These are phyloP conservation scores for Omphaloscelis lunosa DNA, from an alignment of 2,888 invertebrate species.

Conservation along the genomic window DNA sequence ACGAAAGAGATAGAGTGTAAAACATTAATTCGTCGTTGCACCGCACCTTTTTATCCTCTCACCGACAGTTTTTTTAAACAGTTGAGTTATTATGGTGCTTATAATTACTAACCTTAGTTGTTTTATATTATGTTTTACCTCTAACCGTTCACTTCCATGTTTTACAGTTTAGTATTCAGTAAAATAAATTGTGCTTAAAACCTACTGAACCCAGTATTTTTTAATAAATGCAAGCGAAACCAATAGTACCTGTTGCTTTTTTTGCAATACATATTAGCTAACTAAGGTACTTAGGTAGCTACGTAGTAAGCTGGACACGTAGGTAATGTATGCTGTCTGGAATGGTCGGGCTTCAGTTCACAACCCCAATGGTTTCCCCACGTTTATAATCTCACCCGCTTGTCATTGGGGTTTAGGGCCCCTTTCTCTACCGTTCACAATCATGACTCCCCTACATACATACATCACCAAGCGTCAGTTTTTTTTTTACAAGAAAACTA, in stretches of 20 bases:
- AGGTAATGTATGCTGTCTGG: background rate
- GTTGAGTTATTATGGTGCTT: slow-evolving; percentile 6
- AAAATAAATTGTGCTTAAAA: background rate
- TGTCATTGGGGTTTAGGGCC: slow-evolving; percentile 31
- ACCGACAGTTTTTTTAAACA: slow-evolving; percentile 49
- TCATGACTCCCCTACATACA: slow-evolving; percentile 6
- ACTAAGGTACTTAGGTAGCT: background rate
- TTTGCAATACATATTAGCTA: background rate
- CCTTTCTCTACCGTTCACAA: slow-evolving; percentile 12
- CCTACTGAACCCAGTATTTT: background rate
- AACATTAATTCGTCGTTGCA: slow-evolving; percentile 64
- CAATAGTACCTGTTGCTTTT: background rate
- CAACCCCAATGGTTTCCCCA: slow-evolving; percentile 32
- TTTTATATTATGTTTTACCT: slow-evolving; percentile 25
- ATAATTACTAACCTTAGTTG: slow-evolving; percentile 17
- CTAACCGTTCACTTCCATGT: slow-evolving; percentile 26
- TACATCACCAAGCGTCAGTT: background rate
- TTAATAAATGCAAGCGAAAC: background rate
- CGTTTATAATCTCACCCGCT: slow-evolving; percentile 37
- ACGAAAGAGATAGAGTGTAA: slow-evolving; percentile 68
- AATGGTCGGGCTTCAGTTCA: slow-evolving; percentile 33
- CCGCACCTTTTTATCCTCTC: slow-evolving; percentile 61
- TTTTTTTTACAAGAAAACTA: too few relatives aligned
- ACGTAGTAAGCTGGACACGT: background rate
- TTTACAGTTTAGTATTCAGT: slow-evolving; percentile 1